Evolutionary conservation across 2,888 invertebrate genomes (phyloP).

Genomic region (Corbicula japonica): DNA sequence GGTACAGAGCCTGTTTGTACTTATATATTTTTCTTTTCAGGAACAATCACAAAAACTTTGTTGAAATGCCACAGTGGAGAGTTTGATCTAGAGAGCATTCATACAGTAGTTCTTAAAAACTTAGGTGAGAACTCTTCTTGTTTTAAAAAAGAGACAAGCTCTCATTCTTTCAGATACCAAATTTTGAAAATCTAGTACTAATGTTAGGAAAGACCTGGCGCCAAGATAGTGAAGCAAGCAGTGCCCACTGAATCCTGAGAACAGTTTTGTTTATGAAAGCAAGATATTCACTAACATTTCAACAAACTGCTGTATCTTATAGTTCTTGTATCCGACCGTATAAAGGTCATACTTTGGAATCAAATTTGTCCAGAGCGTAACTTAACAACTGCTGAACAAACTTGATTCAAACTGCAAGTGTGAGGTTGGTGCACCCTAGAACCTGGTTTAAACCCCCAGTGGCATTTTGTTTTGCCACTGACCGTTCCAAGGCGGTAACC

Average conservation of each 20-base stretch:
- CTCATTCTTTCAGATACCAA: not conserved
- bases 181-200: not conserved
- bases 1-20: too few species aligned
- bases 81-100: slow-evolving; percentile 85
- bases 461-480: too few species aligned
- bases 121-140: slow-evolving; percentile 64
- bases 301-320: too few species aligned
- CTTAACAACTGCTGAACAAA: too few species aligned
- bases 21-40: slow-evolving; percentile 65
- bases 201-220: not conserved
- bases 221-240: not conserved
- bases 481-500: too few species aligned
- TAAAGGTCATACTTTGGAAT: too few species aligned
- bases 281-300: not conserved
- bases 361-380: too few species aligned
- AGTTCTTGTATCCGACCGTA: too few species aligned
- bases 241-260: not conserved
- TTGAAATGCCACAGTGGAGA: slow-evolving; percentile 84
- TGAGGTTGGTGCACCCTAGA: too few species aligned
- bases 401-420: too few species aligned
- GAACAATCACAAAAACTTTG: slow-evolving; percentile 77
- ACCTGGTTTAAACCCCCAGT: too few species aligned
- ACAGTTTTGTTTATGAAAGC: not conserved
- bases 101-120: slow-evolving; percentile 74
- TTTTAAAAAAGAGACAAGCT: not conserved